Percentiles rank a stretch among this genome's conserved stretches.
Conservation (phyloP, 2,797 vertebrate species). For the Xiphophorus birchmanni region DNA sequence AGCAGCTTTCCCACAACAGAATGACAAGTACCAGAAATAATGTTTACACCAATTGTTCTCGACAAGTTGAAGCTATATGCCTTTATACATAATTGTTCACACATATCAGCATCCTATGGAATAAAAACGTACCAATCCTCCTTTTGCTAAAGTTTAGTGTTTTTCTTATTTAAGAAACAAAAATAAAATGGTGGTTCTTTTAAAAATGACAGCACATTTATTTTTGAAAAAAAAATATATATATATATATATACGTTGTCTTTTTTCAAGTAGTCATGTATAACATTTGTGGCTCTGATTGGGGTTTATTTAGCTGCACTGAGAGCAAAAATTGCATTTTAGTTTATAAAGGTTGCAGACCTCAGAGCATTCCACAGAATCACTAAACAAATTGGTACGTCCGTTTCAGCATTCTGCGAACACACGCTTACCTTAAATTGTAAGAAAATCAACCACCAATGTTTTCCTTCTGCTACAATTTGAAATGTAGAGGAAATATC, state of each 20-base stretch:
- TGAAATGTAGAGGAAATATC: neutral
- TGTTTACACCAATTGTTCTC: neutral
- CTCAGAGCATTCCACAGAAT: neutral
- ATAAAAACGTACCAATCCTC: neutral
- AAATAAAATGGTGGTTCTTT: neutral
- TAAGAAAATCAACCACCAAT: neutral
- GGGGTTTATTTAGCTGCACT: no score
- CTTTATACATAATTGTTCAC: neutral
- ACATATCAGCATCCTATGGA: neutral
- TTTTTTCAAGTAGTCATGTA: no score
- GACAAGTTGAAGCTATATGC: neutral
- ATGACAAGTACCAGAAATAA: neutral
- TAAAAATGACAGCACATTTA: neutral
- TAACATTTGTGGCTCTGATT: no score
- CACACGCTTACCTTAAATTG: neutral
- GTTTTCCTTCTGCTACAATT: neutral
- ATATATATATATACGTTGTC: neutral
- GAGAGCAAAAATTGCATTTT: no score
- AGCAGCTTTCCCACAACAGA: neutral
- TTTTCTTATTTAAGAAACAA: neutral
- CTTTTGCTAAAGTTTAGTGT: neutral
- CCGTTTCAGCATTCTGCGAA: neutral
- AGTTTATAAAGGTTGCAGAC: no score
- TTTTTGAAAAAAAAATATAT: neutral
- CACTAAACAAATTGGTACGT: neutral